A percentile compares a stretch with the other conserved stretches of the same genome.
Conservation (phyloP, 1,140 invertebrate species). For the Pachypeltis micranthus region DNA sequence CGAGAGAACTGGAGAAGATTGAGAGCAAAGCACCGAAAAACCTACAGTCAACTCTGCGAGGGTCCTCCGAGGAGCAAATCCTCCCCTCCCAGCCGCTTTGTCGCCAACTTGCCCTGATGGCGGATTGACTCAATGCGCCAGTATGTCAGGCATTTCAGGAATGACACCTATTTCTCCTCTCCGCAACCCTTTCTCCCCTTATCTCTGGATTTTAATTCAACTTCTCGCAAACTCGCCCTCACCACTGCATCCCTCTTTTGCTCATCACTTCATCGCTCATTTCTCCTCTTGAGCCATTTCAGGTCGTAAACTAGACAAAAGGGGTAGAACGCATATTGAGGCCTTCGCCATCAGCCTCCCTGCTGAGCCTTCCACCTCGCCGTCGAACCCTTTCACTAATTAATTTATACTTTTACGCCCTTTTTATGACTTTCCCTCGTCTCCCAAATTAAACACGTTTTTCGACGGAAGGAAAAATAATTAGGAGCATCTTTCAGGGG, state of each 20-base stretch:
- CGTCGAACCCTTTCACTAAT: slow-evolving; percentile 8
- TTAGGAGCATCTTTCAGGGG: background rate
- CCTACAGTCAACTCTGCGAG: too few relatives aligned
- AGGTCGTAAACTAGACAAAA: slow-evolving; percentile 16
- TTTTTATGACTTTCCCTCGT: slow-evolving; percentile 12
- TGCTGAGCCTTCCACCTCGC: too few relatives aligned
- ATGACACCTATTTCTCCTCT: background rate
- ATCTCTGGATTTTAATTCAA: slow-evolving; percentile 16
- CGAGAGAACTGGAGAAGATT: too few relatives aligned
- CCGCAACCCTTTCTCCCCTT: too few relatives aligned
- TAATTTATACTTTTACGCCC: slow-evolving; percentile 17
- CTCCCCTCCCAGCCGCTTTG: too few relatives aligned
- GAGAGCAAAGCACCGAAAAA: too few relatives aligned
- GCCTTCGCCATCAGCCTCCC: background rate
- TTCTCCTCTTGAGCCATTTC: background rate
- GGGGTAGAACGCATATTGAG: slow-evolving; percentile 15
- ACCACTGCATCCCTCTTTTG: too few relatives aligned
- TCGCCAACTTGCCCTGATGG: slow-evolving; percentile 9
- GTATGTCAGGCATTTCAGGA: slow-evolving; percentile 12
- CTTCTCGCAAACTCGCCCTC: too few relatives aligned
- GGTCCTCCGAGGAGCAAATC: too few relatives aligned
- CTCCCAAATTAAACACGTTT: slow-evolving; percentile 13
- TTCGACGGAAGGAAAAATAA: slow-evolving; percentile 12
- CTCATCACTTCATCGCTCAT: too few relatives aligned
- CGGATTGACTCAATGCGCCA: slow-evolving; percentile 6